Conservation (phyloP, 37 sponge, comb jelly and placozoan genomes). For the Diacarnus erythraeanus region DNA sequence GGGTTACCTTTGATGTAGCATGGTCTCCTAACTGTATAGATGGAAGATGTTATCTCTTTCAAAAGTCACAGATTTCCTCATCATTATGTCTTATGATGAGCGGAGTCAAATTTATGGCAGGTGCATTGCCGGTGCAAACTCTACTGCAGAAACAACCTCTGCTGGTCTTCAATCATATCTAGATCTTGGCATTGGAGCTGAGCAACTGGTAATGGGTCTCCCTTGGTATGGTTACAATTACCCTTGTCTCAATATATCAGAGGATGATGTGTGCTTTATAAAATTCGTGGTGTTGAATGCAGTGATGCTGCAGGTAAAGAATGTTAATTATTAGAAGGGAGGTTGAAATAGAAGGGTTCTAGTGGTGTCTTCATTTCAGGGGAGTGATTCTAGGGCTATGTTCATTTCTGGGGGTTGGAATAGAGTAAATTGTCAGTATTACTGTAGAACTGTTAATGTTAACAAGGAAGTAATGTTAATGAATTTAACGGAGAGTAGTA, state of each 20-base stretch:
- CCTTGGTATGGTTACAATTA: slow-evolving; percentile 96
- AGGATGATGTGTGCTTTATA: slow-evolving; percentile 53
- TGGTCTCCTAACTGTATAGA: slow-evolving; percentile 87
- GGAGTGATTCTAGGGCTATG: no score
- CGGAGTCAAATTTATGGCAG: slow-evolving; percentile 75
- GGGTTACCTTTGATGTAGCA: slow-evolving; percentile 77
- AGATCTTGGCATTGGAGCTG: slow-evolving; percentile 44
- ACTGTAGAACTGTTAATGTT: no score
- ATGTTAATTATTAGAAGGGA: no score
- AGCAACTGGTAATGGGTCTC: slow-evolving; percentile 72
- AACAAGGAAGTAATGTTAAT: no score
- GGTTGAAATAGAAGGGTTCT: no score
- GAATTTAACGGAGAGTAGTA: no score
- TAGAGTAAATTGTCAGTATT: no score
- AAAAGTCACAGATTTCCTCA: slow-evolving; percentile 56
- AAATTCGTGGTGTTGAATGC: slow-evolving; percentile 58
- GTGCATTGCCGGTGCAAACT: slow-evolving; percentile 85
- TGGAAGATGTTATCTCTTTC: slow-evolving; percentile 72
- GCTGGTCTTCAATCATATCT: slow-evolving; percentile 50
- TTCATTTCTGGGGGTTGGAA: no score
- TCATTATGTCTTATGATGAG: slow-evolving; percentile 93
- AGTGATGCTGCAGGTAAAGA: slow-evolving; percentile 59
- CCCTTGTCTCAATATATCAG: slow-evolving; percentile 42
- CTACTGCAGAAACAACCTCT: slow-evolving; percentile 45
- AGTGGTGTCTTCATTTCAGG: no score